These are phyloP conservation scores for Ericerus pela DNA, from an alignment of 1,140 invertebrate species.

Conservation along the genomic window DNA sequence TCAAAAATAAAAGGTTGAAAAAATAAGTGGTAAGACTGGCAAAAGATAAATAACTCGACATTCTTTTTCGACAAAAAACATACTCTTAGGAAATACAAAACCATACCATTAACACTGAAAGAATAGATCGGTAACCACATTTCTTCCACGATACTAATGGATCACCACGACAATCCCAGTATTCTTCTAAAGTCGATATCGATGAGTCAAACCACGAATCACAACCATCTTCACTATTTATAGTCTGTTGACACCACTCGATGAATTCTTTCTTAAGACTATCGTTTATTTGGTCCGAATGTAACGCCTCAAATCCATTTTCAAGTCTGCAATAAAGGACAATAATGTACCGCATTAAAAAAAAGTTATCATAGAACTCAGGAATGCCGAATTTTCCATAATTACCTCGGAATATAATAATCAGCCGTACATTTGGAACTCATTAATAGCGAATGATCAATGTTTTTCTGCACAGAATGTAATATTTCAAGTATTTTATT, in stretches of 20 bases:
- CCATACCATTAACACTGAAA: conserved; percentile 41
- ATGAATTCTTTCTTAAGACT: conserved; percentile 20
- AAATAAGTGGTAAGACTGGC: too few species aligned
- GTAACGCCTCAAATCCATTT: too few species aligned
- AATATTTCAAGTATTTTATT: not conserved
- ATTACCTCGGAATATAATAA: not conserved
- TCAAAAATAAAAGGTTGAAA: too few species aligned
- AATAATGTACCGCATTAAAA: too few species aligned
- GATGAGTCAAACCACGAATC: conserved; percentile 45
- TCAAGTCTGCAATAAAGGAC: too few species aligned
- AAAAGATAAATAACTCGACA: too few species aligned
- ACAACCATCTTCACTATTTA: conserved; percentile 35
- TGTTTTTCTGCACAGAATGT: not conserved
- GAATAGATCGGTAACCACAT: conserved; percentile 40
- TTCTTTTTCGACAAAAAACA: too few species aligned
- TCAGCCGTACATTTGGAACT: not conserved
- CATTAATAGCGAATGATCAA: not conserved
- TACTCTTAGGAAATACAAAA: conserved; percentile 14
- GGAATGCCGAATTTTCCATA: too few species aligned
- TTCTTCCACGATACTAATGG: conserved; percentile 42
- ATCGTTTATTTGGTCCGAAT: too few species aligned
- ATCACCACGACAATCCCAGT: conserved; percentile 43
- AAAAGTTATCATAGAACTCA: too few species aligned
- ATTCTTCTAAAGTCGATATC: conserved; percentile 35
- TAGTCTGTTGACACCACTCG: conserved; percentile 28